Evolutionary conservation across 2,888 invertebrate genomes (phyloP).

Genomic region (Hanleya hanleyi): DNA sequence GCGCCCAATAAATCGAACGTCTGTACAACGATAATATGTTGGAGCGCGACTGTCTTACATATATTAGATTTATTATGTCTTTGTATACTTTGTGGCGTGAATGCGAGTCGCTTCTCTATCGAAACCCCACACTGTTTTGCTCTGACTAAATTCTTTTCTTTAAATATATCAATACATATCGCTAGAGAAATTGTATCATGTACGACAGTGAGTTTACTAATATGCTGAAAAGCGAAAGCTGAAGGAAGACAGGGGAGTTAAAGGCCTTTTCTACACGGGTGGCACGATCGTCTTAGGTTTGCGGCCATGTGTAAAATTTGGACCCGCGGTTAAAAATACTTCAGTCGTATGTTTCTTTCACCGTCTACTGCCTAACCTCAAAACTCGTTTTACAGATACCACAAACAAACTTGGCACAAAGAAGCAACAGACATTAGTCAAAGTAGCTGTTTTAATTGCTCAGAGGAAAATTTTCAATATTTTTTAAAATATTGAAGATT

Average conservation of each 20-base stretch:
- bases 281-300: background rate
- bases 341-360: background rate
- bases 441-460: too few relatives aligned
- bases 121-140: too few relatives aligned
- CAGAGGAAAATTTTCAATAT: too few relatives aligned
- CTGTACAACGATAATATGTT: too few relatives aligned
- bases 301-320: background rate
- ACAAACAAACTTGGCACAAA: background rate
- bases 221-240: background rate
- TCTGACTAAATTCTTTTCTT: too few relatives aligned
- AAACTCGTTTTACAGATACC: background rate
- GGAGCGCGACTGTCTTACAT: too few relatives aligned
- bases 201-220: background rate
- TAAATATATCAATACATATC: too few relatives aligned
- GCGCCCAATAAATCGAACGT: too few relatives aligned
- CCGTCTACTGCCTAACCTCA: background rate
- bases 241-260: background rate
- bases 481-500: too few relatives aligned
- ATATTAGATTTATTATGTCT: too few relatives aligned
- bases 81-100: too few relatives aligned
- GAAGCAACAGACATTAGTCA: background rate
- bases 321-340: constrained; percentile 1
- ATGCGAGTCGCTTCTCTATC: too few relatives aligned
- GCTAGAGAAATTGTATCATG: background rate
- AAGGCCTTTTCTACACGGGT: background rate